Conservation (phyloP, 2,113 vertebrate species). For the Bothrops jararaca region DNA sequence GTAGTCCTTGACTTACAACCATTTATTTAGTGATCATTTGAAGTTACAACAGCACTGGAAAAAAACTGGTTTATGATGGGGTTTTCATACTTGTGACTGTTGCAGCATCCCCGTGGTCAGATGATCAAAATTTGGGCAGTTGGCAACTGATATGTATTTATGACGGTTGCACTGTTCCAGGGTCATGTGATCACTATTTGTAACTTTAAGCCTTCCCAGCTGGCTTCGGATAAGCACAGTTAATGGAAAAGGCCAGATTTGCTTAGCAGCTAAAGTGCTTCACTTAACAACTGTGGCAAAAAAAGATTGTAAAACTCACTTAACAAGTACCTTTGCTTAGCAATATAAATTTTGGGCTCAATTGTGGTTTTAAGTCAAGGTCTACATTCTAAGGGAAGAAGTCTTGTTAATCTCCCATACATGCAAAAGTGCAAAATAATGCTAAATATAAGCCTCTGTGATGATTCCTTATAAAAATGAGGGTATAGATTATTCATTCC, state of each 20-base stretch:
- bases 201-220: neutral
- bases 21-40: neutral
- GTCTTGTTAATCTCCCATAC: neutral
- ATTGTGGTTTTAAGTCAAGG: neutral
- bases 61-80: neutral
- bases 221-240: neutral
- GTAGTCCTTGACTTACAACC: neutral
- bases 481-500: neutral
- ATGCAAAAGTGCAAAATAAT: neutral
- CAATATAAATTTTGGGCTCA: neutral
- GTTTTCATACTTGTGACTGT: neutral
- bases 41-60: neutral
- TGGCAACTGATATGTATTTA: neutral
- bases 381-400: neutral
- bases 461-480: conserved; percentile 16
- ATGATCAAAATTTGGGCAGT: neutral
- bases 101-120: neutral
- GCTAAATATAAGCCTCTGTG: conserved; percentile 23
- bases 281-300: neutral
- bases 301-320: neutral
- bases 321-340: neutral
- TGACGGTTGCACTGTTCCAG: neutral
- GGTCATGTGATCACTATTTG: neutral
- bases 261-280: neutral
- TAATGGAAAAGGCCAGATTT: neutral